These are phyloP conservation scores for Aporophyla nigra DNA, from an alignment of 2,888 invertebrate genomes.

Conservation along the genomic window DNA sequence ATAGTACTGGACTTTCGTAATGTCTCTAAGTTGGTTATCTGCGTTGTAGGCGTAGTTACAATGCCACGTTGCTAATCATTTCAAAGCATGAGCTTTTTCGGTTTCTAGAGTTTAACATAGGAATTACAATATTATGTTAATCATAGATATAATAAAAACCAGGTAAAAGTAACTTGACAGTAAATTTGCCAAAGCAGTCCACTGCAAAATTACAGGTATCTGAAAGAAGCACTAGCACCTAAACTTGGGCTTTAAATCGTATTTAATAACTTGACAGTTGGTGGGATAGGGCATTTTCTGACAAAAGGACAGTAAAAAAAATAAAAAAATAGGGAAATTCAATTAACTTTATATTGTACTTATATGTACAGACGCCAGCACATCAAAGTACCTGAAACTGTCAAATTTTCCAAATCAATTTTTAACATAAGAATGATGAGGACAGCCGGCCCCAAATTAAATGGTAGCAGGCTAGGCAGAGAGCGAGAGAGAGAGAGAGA, in stretches of 20 bases:
- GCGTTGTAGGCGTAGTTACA: not conserved
- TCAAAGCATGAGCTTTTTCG: not conserved
- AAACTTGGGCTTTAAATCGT: not conserved
- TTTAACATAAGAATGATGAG: no score
- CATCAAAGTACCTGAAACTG: no score
- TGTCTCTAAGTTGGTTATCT: not conserved
- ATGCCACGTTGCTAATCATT: not conserved
- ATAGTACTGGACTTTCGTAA: not conserved
- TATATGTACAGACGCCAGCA: no score
- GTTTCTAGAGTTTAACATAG: not conserved
- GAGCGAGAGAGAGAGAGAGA: no score
- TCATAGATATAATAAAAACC: not conserved
- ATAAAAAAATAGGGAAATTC: not conserved
- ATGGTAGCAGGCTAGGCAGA: no score
- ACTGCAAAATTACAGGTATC: not conserved
- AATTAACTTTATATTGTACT: not conserved
- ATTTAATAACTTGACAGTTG: not conserved
- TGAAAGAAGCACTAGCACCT: slow-evolving; percentile 9
- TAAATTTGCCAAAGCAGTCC: not conserved
- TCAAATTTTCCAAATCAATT: no score
- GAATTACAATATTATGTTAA: not conserved
- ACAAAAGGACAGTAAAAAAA: not conserved
- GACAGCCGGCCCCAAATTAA: no score
- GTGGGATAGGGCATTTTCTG: not conserved
- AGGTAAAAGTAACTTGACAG: not conserved